Percentiles rank a stretch among this genome's conserved stretches.
Evolutionary conservation across 2,113 vertebrate species (phyloP).

Genomic region (Drymodes brunneopygia): DNA sequence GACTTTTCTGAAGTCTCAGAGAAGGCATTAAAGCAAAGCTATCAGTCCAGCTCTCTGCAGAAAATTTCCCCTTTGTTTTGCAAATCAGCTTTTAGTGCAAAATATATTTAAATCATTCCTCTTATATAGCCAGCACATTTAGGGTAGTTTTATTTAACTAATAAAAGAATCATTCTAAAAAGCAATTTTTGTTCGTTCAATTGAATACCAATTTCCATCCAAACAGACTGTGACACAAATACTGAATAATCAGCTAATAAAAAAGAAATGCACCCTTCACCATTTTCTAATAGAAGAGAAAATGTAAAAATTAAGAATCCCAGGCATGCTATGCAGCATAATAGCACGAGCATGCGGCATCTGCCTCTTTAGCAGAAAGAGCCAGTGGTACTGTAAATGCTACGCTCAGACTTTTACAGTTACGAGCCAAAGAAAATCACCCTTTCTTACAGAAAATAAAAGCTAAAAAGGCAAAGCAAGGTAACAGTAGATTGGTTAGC

Average conservation of each 20-base stretch:
- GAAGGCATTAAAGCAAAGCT: not conserved
- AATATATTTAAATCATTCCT: slow-evolving; percentile 33
- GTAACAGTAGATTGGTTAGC: not conserved
- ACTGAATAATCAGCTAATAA: slow-evolving; percentile 46
- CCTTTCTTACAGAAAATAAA: not conserved
- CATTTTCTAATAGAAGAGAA: slow-evolving; percentile 35
- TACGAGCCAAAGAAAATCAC: not conserved
- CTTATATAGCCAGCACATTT: not conserved
- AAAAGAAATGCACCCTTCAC: slow-evolving; percentile 20
- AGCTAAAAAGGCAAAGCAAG: not conserved
- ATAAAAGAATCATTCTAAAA: slow-evolving; percentile 44
- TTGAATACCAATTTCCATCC: slow-evolving; percentile 45
- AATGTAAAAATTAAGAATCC: slow-evolving; percentile 39
- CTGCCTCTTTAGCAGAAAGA: not conserved
- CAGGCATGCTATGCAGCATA: not conserved
- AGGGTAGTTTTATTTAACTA: slow-evolving; percentile 54
- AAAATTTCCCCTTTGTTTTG: slow-evolving; percentile 24
- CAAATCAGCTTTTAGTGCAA: slow-evolving; percentile 38
- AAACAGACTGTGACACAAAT: slow-evolving; percentile 38
- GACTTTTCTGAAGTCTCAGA: not conserved
- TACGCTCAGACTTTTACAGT: not conserved
- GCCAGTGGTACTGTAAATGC: not conserved
- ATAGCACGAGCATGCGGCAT: not conserved
- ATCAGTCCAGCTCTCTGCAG: not conserved
- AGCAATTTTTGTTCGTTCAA: slow-evolving; percentile 42